Base-by-base conservation (phyloP, 2,113 vertebrate genomes). In the Brachypteracias leptosomus region DNA sequence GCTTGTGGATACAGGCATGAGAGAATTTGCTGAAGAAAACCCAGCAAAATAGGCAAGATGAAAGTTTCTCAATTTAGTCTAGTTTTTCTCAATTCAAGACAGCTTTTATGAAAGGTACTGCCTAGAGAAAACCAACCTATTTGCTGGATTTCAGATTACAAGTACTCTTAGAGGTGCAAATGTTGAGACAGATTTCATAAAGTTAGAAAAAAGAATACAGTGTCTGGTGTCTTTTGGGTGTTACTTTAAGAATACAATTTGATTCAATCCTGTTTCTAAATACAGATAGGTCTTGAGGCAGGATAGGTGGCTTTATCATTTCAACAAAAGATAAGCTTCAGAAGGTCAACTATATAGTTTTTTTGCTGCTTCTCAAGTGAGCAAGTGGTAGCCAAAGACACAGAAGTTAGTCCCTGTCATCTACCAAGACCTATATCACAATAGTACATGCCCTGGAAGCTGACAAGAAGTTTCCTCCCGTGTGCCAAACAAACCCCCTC, bases 1-100 rank as follows among this genome's bases (percentile, higher is more conserved):
- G 11, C 10, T 63, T 31, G 44, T 1, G 1, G 7, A 44, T 24
- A 51, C 0, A 35, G 28, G 47, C 21, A 58, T 1, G 11, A 54
- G 8, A 77, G 25, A 9, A 72, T 55, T 38, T 76, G 42, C 33
- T 59, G 19, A 90, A 78, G 13, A 66, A 17, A 59, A 72, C 87
- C 68, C 25, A 55, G n/a, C 38, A 38, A n/a, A 58, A 49, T 5
- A 57, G 9, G 40, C 2, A 1, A 77, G 15, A 51, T 8, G 3
- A 13, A 40, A 54, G 14, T 47, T 55, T 51, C 40, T 40, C 33
- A 0, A 0, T 47, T 75, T 29, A 36, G 17, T 29, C 55, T 35
- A 35, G 7, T 58, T 75, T 71, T 40, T 54, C 58, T 35, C 16
- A 1, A 35, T 51, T 58, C 51, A 61, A 86, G 31, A 58, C 14